phyloP scores from a whole-genome alignment of 2,113 vertebrate genomes.

The Pseudolaguvia tuberculata region DNA sequence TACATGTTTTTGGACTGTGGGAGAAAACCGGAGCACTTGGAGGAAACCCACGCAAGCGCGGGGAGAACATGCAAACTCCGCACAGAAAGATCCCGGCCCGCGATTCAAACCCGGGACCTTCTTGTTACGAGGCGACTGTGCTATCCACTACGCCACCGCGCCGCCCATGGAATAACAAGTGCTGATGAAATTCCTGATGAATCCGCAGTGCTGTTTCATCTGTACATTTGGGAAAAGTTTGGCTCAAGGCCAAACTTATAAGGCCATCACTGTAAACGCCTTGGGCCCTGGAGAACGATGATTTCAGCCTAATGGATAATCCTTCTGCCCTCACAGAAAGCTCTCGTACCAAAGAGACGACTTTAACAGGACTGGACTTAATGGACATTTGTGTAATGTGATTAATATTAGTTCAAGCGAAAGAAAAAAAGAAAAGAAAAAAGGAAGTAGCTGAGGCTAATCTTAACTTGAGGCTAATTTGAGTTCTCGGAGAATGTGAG shows the following conservation, averaged over 20 bases:
- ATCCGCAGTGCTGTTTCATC: background rate
- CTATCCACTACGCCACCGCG: no score
- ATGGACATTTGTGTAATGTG: slow-evolving; percentile 23
- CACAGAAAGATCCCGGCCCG: no score
- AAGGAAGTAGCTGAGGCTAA: slow-evolving; percentile 26
- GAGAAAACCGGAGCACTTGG: no score
- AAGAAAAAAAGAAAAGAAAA: no score
- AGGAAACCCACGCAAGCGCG: no score
- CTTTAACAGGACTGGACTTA: slow-evolving; percentile 26
- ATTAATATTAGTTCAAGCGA: no score
- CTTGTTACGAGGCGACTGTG: no score
- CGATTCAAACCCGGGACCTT: no score
- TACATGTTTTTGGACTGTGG: no score
- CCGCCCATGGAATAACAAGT: no score
- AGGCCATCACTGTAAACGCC: slow-evolving; percentile 17
- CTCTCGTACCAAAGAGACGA: slow-evolving; percentile 15
- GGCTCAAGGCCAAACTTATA: no score
- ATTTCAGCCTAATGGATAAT: slow-evolving; percentile 36
- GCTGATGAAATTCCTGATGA: slow-evolving; percentile 7
- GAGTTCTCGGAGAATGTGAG: slow-evolving; percentile 6
- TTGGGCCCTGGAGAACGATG: slow-evolving; percentile 16
- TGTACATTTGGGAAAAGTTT: background rate
- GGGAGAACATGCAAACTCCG: no score
- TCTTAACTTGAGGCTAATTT: slow-evolving; percentile 27
- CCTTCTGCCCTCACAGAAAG: slow-evolving; percentile 25